A percentile compares a stretch with the other conserved stretches of the same genome.
These are phyloP conservation scores for Hephaestus fuliginosus DNA, from an alignment of 2,797 vertebrate genomes.

Conservation along the genomic window DNA sequence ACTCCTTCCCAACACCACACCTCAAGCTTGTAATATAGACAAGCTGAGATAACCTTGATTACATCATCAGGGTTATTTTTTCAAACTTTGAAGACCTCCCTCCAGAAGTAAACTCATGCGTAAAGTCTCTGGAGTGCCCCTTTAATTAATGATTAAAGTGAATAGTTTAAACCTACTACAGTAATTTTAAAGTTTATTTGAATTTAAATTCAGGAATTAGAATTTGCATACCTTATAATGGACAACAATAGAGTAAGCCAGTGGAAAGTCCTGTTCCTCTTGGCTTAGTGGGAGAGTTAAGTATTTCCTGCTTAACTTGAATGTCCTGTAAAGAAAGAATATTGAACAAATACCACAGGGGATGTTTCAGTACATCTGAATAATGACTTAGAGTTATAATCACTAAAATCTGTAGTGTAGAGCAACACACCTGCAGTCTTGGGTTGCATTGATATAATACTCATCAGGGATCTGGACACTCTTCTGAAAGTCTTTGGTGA, in stretches of 20 bases:
- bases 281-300: slow-evolving; percentile 86
- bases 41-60: not conserved
- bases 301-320: slow-evolving; percentile 87
- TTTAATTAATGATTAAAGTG: not conserved
- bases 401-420: not conserved
- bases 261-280: slow-evolving; percentile 90
- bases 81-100: too few relatives aligned
- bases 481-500: slow-evolving; percentile 81
- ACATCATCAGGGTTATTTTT: too few relatives aligned
- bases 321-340: slow-evolving; percentile 66
- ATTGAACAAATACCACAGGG: not conserved
- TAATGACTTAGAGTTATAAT: not conserved
- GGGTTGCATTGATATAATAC: slow-evolving; percentile 87
- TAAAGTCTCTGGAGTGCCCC: not conserved
- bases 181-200: not conserved
- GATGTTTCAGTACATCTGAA: not conserved
- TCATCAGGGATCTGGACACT: slow-evolving; percentile 73
- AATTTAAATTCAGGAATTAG: not conserved
- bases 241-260: slow-evolving; percentile 93
- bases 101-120: too few relatives aligned
- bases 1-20: not conserved
- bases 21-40: not conserved
- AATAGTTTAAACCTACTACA: not conserved
- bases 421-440: slow-evolving; percentile 80
- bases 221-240: slow-evolving; percentile 86